Conservation (phyloP, 2,113 vertebrate species). For the Centropus bengalensis region DNA sequence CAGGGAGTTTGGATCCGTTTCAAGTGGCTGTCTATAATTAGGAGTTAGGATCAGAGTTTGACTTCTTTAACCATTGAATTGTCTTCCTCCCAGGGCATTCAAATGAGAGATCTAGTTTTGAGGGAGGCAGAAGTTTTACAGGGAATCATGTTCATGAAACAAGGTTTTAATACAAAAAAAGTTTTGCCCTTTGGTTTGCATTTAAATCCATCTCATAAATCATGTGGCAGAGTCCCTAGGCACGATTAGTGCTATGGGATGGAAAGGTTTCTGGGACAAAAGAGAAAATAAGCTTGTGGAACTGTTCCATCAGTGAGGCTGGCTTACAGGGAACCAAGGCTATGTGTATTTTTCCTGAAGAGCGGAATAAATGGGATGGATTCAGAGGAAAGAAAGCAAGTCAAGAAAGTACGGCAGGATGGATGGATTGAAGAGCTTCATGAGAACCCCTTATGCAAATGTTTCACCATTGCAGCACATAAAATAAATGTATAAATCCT, state of each 20-base stretch:
- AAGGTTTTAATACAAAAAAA: not conserved
- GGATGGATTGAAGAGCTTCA: not conserved
- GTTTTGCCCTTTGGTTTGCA: not conserved
- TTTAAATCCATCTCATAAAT: not conserved
- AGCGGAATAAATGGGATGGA: not conserved
- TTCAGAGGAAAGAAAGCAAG: not conserved
- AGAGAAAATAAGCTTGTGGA: not conserved
- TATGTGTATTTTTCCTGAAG: not conserved
- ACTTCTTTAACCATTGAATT: not conserved
- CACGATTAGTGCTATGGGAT: not conserved
- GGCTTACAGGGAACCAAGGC: not conserved
- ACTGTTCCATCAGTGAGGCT: not conserved
- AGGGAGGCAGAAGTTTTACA: not conserved
- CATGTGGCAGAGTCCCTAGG: not conserved
- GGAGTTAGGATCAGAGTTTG: not conserved
- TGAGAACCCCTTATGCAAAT: not conserved
- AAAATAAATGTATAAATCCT: not conserved
- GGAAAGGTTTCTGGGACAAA: not conserved
- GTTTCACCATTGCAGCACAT: not conserved
- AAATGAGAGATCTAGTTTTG: not conserved
- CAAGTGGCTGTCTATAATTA: constrained; percentile 17
- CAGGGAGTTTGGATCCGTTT: constrained; percentile 30
- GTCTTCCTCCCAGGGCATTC: not conserved
- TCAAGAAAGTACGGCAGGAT: not conserved
- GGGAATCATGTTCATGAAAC: not conserved